Percentiles rank a stretch among this genome's conserved stretches.
Evolutionary conservation across 2,113 vertebrate genomes (phyloP).

Genomic region (Engystomops pustulosus): DNA sequence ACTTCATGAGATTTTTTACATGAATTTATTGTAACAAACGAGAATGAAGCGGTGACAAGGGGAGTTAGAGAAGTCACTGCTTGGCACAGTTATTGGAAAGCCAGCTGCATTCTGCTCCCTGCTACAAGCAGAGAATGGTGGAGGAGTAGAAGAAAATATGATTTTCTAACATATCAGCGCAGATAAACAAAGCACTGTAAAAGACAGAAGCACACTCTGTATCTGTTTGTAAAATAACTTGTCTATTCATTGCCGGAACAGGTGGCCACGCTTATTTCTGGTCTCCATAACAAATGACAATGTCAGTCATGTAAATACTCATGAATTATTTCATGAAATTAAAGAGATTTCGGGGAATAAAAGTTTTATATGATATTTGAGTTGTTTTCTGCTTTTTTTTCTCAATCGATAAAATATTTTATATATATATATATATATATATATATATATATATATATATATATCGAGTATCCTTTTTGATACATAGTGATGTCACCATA

Average conservation of each 20-base stretch:
- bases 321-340: no score
- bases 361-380: no score
- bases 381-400: no score
- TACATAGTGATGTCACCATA: no score
- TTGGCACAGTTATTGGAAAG: slow-evolving; percentile 36
- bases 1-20: slow-evolving; percentile 59
- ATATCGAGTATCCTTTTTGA: no score
- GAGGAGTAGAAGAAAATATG: slow-evolving; percentile 29
- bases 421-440: no score
- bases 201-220: slow-evolving; percentile 14
- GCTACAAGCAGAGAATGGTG: neutral
- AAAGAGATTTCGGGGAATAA: no score
- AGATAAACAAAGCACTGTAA: slow-evolving; percentile 23
- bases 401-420: no score
- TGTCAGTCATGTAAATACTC: neutral
- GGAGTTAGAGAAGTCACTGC: slow-evolving; percentile 58
- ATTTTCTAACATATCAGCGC: slow-evolving; percentile 21
- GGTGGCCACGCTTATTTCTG: neutral
- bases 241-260: neutral
- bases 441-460: no score
- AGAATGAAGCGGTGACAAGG: slow-evolving; percentile 60
- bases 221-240: neutral
- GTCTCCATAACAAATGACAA: neutral
- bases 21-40: slow-evolving; percentile 53
- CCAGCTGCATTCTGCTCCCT: slow-evolving; percentile 16